A percentile compares a stretch with the other conserved stretches of the same genome.
These are phyloP conservation scores for Cylas formicarius DNA, from an alignment of 1,140 invertebrate genomes.

Conservation along the genomic window DNA sequence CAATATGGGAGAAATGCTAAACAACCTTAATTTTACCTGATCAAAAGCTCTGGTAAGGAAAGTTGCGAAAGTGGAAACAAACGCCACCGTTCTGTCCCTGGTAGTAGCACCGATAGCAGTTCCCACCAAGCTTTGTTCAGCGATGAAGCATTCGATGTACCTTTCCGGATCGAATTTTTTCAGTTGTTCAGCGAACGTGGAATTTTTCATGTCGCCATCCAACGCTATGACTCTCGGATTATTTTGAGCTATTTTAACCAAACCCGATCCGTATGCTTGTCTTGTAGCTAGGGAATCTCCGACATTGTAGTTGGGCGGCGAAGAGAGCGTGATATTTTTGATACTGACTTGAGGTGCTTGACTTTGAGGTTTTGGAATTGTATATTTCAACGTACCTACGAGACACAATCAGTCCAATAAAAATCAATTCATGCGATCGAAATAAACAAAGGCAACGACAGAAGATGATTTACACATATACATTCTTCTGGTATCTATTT, in stretches of 20 bases:
- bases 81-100: slow-evolving; percentile 80
- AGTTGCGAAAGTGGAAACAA: slow-evolving; percentile 93
- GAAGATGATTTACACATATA: no score
- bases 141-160: slow-evolving; percentile 97
- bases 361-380: slow-evolving; percentile 52
- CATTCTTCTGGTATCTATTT: no score
- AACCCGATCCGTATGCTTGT: slow-evolving; percentile 77
- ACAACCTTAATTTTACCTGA: slow-evolving; percentile 55
- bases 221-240: slow-evolving; percentile 83
- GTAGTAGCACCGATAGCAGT: slow-evolving; percentile 90
- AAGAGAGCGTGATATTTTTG: slow-evolving; percentile 64
- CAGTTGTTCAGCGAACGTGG: slow-evolving; percentile 92
- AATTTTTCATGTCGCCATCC: slow-evolving; percentile 97
- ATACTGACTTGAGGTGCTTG: slow-evolving; percentile 65
- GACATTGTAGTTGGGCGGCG: slow-evolving; percentile 77
- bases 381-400: slow-evolving; percentile 20
- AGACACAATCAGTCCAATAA: neutral
- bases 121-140: slow-evolving; percentile 96
- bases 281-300: slow-evolving; percentile 84
- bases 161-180: slow-evolving; percentile 65
- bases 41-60: slow-evolving; percentile 96
- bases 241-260: slow-evolving; percentile 80
- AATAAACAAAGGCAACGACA: no score
- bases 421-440: neutral
- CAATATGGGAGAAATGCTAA: no score